These are phyloP conservation scores for Cirrhinus mrigala DNA, from an alignment of 2,797 vertebrate genomes.

Conservation along the genomic window DNA sequence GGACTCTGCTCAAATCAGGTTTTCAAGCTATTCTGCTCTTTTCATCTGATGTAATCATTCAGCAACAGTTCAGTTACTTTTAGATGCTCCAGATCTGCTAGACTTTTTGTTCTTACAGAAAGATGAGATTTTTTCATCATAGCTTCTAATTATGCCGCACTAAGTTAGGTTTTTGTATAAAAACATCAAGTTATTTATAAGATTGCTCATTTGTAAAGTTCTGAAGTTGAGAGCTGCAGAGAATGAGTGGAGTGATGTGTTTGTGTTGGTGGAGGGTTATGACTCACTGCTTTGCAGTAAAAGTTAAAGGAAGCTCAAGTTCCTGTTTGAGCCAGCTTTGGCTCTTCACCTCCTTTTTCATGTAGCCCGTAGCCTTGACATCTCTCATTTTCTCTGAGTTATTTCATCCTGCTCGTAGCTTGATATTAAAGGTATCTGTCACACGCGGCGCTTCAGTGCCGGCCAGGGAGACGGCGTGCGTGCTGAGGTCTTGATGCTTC, in stretches of 20 bases:
- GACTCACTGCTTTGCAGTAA: conserved; percentile 62
- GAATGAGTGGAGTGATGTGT: conserved; percentile 5
- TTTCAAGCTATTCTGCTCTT: conserved; percentile 44
- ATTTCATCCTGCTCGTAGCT: conserved; percentile 52
- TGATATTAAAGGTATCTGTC: conserved; percentile 57
- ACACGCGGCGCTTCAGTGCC: conserved; percentile 22
- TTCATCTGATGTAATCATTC: conserved; percentile 59
- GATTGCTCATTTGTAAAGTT: conserved; percentile 12
- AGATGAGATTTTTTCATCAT: not conserved
- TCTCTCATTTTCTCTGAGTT: conserved; percentile 51
- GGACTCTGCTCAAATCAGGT: not conserved
- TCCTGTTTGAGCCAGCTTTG: conserved; percentile 63
- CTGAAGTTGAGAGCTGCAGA: conserved; percentile 28
- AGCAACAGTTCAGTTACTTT: conserved; percentile 52
- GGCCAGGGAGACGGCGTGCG: not conserved
- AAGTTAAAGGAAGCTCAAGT: conserved; percentile 63
- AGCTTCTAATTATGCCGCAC: not conserved
- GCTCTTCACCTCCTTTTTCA: conserved; percentile 58
- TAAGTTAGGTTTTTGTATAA: not conserved
- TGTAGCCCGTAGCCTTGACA: conserved; percentile 58
- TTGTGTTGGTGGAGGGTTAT: conserved; percentile 50
- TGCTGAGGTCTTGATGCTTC: conserved; percentile 29
- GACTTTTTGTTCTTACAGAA: conserved; percentile 30
- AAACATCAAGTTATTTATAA: not conserved
- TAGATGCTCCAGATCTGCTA: conserved; percentile 25